A percentile compares a stretch with the other conserved stretches of the same genome.
These are phyloP conservation scores for Catocala fraxini DNA, from an alignment of 2,888 invertebrate genomes.

Conservation along the genomic window DNA sequence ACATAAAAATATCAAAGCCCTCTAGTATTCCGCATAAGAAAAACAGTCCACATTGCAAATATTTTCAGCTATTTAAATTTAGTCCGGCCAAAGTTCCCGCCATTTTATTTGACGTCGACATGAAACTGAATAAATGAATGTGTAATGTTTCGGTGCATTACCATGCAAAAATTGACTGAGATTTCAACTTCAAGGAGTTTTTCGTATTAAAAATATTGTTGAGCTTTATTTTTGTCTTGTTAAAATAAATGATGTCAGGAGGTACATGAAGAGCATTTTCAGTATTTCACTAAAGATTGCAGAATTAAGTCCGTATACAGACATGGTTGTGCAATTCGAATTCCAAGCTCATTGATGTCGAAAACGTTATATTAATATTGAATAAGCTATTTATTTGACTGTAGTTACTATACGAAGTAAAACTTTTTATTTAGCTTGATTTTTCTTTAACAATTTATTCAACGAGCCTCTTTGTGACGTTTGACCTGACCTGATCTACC, in stretches of 20 bases:
- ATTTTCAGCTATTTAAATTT: conserved; percentile 47
- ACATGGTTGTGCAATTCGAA: too few relatives aligned
- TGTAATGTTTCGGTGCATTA: conserved; percentile 36
- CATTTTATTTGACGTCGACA: conserved; percentile 50
- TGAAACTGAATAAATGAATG: conserved; percentile 55
- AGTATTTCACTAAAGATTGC: not conserved
- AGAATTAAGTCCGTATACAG: not conserved
- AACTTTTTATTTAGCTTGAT: too few relatives aligned
- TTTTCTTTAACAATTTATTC: too few relatives aligned
- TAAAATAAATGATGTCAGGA: not conserved
- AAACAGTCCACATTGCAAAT: conserved; percentile 37
- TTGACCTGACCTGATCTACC: too few relatives aligned
- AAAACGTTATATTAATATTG: too few relatives aligned
- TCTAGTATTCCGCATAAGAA: conserved; percentile 20
- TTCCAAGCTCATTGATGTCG: too few relatives aligned
- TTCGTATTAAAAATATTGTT: conserved; percentile 15
- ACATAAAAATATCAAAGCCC: conserved; percentile 3
- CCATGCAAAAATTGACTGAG: conserved; percentile 35
- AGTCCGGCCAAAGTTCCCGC: conserved; percentile 34
- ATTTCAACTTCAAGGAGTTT: conserved; percentile 15
- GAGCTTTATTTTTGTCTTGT: not conserved
- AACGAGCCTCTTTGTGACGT: too few relatives aligned
- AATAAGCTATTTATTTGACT: too few relatives aligned
- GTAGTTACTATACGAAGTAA: too few relatives aligned
- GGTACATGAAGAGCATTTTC: not conserved